Conservation (phyloP, 2,797 vertebrate species). For the Xiphophorus birchmanni region DNA sequence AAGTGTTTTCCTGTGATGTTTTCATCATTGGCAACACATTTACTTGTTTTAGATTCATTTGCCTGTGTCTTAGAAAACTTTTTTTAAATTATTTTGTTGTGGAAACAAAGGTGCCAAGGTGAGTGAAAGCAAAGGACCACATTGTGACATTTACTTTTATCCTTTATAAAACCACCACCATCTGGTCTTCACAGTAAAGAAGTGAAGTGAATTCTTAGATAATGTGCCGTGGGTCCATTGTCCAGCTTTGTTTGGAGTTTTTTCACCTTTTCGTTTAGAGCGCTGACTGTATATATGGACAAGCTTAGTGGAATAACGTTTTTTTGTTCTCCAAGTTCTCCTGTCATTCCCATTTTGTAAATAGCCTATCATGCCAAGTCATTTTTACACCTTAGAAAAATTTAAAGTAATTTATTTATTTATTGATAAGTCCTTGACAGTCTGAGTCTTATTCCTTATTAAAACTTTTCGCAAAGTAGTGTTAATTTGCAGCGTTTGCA, state of each 20-base stretch:
- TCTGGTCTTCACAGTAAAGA: conserved; percentile 33
- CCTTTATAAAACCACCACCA: conserved; percentile 43
- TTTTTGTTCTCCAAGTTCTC: background rate
- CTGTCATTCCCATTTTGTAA: background rate
- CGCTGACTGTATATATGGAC: background rate
- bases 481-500: background rate
- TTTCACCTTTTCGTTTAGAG: background rate
- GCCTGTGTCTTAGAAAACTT: conserved; percentile 29
- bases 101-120: conserved; percentile 27
- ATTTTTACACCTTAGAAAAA: background rate
- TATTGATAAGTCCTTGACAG: background rate
- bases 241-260: background rate
- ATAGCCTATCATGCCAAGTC: background rate
- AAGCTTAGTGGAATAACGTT: background rate
- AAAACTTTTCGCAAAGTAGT: background rate
- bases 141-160: conserved; percentile 46
- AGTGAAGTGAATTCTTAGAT: conserved; percentile 9
- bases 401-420: background rate
- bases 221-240: background rate
- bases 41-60: conserved; percentile 11
- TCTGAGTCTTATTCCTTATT: background rate
- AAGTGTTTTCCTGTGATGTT: conserved; percentile 12
- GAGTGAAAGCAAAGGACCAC: conserved; percentile 41
- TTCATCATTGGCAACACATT: conserved; percentile 1
- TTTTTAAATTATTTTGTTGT: conserved; percentile 27